These are phyloP conservation scores for Watsonalla binaria DNA, from an alignment of 2,888 invertebrate genomes.

Conservation along the genomic window DNA sequence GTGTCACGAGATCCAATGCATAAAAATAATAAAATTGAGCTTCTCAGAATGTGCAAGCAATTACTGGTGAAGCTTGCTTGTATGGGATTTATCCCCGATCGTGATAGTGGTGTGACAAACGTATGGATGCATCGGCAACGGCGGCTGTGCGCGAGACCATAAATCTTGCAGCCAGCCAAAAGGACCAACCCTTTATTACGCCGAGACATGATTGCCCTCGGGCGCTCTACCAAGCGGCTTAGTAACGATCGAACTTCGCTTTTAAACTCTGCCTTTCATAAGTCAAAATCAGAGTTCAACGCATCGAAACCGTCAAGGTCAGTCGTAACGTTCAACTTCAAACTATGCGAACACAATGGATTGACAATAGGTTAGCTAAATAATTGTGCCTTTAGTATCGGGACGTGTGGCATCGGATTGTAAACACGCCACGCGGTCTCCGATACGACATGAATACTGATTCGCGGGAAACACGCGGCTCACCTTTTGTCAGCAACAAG, in stretches of 20 bases:
- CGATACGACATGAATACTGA: constrained; percentile 51
- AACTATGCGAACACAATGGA: constrained; percentile 32
- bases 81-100: constrained; percentile 31
- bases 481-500: constrained; percentile 32
- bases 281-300: constrained; percentile 43
- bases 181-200: constrained; percentile 74
- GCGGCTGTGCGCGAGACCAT: constrained; percentile 49
- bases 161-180: constrained; percentile 63
- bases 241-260: constrained; percentile 61
- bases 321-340: constrained; percentile 22
- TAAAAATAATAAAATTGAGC: constrained; percentile 5
- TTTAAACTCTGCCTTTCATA: constrained; percentile 44
- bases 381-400: constrained; percentile 33
- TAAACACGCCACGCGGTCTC: constrained; percentile 42
- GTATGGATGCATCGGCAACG: constrained; percentile 52
- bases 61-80: constrained; percentile 39
- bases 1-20: no score
- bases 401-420: constrained; percentile 44
- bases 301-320: constrained; percentile 39
- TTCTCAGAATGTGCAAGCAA: constrained; percentile 41
- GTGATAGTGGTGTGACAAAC: constrained; percentile 68
- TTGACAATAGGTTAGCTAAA: constrained; percentile 38
- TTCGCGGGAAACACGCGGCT: constrained; percentile 55
- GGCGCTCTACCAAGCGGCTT: constrained; percentile 67
- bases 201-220: constrained; percentile 73